Evolutionary conservation across 2,888 invertebrate genomes (phyloP).

Genomic region (Saturnia japonica): DNA sequence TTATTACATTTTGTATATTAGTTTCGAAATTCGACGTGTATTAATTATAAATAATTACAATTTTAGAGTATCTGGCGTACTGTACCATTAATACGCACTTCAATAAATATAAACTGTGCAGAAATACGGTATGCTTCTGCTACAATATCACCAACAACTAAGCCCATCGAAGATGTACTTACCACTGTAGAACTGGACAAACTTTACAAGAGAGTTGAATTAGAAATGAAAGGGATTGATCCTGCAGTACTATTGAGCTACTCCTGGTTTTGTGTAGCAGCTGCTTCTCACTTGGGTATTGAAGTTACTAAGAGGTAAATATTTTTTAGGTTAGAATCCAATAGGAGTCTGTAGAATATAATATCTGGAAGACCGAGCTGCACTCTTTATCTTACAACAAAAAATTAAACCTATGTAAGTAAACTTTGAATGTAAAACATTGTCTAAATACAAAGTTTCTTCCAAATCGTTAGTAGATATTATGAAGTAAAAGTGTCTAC

Average conservation of each 20-base stretch:
- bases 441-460: too few relatives aligned
- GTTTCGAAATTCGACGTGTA: not conserved
- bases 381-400: too few relatives aligned
- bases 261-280: slow-evolving; percentile 89
- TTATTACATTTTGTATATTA: slow-evolving; percentile 25
- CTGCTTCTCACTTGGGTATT: slow-evolving; percentile 91
- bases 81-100: slow-evolving; percentile 45
- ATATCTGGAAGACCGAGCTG: too few relatives aligned
- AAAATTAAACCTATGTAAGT: too few relatives aligned
- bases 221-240: slow-evolving; percentile 95
- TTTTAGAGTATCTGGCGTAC: slow-evolving; percentile 59
- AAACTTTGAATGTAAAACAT: too few relatives aligned
- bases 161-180: slow-evolving; percentile 45
- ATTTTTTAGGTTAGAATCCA: slow-evolving; percentile 39
- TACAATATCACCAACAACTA: slow-evolving; percentile 42
- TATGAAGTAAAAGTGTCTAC: too few relatives aligned
- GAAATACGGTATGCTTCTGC: slow-evolving; percentile 48
- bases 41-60: not conserved
- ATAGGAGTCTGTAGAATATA: too few relatives aligned
- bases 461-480: too few relatives aligned
- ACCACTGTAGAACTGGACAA: slow-evolving; percentile 83
- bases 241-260: slow-evolving; percentile 94
- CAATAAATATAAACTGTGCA: slow-evolving; percentile 39
- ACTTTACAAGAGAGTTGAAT: slow-evolving; percentile 90
- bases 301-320: slow-evolving; percentile 85